Evolutionary conservation across 2,888 invertebrate species (phyloP), one percentile per base, ranked within the genome.

Genomic region (Pristionchus maxplancki): DNA sequence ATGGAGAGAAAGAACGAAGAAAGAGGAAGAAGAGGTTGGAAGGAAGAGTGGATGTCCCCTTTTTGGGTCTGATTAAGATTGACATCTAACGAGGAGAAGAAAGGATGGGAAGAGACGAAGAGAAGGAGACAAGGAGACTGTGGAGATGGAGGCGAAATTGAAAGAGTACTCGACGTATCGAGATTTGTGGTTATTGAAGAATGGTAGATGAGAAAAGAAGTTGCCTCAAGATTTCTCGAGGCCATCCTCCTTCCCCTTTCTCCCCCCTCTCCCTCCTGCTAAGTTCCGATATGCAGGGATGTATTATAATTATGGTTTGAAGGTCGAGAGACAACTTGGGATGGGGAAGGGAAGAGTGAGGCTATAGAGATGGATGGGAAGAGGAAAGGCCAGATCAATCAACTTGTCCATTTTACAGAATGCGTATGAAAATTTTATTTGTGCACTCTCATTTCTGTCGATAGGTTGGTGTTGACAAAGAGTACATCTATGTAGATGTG

Each of bases 251-350:
- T 24, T 9, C 20, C 20, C 37, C 37, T 37, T 17, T 20, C 24
- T 20, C 24, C 44, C n/a, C 44, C n/a, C 44, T n/a, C 44, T 44
- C 44, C 40, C 40, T 74, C 74, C 20, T 40, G 34, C 34, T 40
- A 71, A 37, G 28, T 44, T 15, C 78, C 78, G 37, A 48, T 40
- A 9, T 44, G n/a, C n/a, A 48, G 78, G 28, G 44, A 48, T 78
- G 78, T n/a, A 78, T 48, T 78, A 78, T 78, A 78, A 78, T 78
- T 78, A 78, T 40, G 37, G 48, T 40, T 78, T 78, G 78, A 78
- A 78, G 78, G 78, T 78, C 78, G 78, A 48, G 78, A 78, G 78
- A 9, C 2, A 78, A 78, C 78, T 78, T 78, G 78, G 44, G 28
- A 78, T 28, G 78, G 48, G 82, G 53, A 24, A n/a, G 34, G 44